Percentiles rank a stretch among this genome's conserved stretches.
Evolutionary conservation across 2,888 invertebrate species (phyloP).

Genomic region (Neoaliturus tenellus): DNA sequence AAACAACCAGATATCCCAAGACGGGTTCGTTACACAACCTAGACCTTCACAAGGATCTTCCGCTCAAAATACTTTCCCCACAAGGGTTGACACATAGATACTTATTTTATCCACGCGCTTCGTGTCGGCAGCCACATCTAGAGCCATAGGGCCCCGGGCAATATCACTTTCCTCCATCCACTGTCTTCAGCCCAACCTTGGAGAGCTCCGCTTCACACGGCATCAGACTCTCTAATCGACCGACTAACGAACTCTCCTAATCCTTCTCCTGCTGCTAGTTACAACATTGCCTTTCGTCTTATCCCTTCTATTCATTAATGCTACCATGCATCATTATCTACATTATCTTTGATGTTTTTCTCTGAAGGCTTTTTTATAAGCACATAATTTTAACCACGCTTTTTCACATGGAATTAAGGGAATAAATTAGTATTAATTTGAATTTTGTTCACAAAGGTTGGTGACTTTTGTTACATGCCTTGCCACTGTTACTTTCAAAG

Average conservation of each 20-base stretch:
- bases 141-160: too few species aligned
- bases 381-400: too few species aligned
- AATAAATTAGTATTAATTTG: too few species aligned
- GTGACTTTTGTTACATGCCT: too few species aligned
- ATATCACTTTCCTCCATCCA: too few species aligned
- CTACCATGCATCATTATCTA: not conserved
- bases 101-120: not conserved
- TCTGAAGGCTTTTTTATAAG: too few species aligned
- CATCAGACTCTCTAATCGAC: not conserved
- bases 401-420: too few species aligned
- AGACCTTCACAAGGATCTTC: not conserved
- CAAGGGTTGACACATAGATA: not conserved
- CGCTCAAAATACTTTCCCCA: not conserved
- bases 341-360: not conserved
- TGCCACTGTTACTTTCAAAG: too few species aligned
- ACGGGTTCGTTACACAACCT: not conserved
- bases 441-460: too few species aligned
- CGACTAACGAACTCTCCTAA: not conserved
- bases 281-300: not conserved
- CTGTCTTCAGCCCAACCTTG: not conserved
- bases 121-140: not conserved
- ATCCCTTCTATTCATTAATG: not conserved
- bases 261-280: not conserved
- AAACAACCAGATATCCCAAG: not conserved
- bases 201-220: not conserved